Percentiles rank a stretch among this genome's conserved stretches.
Evolutionary conservation across 2,797 vertebrate species (phyloP).

Genomic region (Lacerta agilis): DNA sequence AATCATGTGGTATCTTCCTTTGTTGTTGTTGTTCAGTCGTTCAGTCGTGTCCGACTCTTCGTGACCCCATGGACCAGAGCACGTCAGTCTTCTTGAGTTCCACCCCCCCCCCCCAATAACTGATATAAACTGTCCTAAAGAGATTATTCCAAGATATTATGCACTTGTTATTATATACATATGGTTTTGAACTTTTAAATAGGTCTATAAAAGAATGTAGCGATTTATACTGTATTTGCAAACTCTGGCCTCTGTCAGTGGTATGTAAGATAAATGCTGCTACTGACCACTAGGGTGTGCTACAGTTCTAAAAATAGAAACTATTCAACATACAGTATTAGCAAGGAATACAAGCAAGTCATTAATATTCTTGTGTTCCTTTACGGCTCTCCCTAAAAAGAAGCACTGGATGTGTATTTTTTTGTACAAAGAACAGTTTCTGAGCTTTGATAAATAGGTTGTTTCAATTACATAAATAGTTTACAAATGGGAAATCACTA

Average conservation of each 20-base stretch:
- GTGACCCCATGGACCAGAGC: too few species aligned
- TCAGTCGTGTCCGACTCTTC: too few species aligned
- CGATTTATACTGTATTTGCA: background rate
- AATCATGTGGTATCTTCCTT: background rate
- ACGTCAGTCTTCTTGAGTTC: background rate
- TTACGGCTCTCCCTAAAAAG: background rate
- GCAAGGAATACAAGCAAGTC: background rate
- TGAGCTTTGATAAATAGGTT: background rate
- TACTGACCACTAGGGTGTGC: slow-evolving; percentile 74
- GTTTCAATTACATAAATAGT: background rate
- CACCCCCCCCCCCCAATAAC: too few species aligned
- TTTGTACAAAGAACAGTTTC: background rate
- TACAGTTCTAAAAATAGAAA: slow-evolving; percentile 68
- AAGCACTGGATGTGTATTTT: background rate
- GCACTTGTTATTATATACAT: background rate
- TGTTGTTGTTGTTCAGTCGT: too few species aligned
- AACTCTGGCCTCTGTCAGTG: background rate
- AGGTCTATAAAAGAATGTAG: background rate
- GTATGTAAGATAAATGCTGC: background rate
- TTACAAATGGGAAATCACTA: background rate
- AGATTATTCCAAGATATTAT: background rate
- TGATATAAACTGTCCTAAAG: background rate
- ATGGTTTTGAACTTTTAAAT: background rate
- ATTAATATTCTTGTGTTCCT: background rate
- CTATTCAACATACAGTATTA: background rate